Base-by-base conservation (phyloP, 2,797 vertebrate genomes). In the Hypotaenidia philippensis region DNA sequence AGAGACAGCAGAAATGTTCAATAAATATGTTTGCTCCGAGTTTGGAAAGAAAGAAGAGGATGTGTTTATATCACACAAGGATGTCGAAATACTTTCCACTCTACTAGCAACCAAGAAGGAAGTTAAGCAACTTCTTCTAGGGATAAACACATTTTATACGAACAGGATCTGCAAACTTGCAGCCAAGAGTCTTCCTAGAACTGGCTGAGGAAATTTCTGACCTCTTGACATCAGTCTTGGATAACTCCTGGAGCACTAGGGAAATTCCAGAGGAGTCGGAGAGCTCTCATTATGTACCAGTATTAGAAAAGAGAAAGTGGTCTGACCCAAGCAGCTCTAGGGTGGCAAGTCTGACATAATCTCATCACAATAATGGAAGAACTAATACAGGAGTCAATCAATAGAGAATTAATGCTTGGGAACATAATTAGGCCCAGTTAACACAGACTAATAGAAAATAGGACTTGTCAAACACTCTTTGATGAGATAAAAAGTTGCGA, bases 71-170 rank as follows among this genome's bases (percentile, higher is more conserved):
- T 93, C 94, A 87, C 89, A 89, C 66, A 56, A 77, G 52, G 94
- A 95, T 96, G 93, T 96, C 0, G 87, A 96, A 96, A 96, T 96
- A 96, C 79, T 95, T 97, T 95, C 96, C 95, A 94, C 93, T 94
- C 96, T 94, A 97, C 93, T 93, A 94, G 57, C 83, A 91, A 96
- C 91, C 47, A 90, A 94, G 94, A 79, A 96, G 95, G 96, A 97
- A 96, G 96, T 96, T 97, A 96, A 96, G 95, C 96, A 96, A 96
- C 89, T 89, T 96, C 49, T 96, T 95, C 95, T 96, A 96, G 94
- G 96, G 91, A 95, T 96, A 96, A 97, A 95, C 96, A 96, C 52
- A 93, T 96, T 96, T 97, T 90, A 95, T 90, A 91, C 0, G 47
- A 95, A 91, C 72, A 97, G 87, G 83, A 94, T 96, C 93, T 93